These are phyloP conservation scores for Colletes latitarsis DNA, from an alignment of 1,140 invertebrate genomes.

Conservation along the genomic window DNA sequence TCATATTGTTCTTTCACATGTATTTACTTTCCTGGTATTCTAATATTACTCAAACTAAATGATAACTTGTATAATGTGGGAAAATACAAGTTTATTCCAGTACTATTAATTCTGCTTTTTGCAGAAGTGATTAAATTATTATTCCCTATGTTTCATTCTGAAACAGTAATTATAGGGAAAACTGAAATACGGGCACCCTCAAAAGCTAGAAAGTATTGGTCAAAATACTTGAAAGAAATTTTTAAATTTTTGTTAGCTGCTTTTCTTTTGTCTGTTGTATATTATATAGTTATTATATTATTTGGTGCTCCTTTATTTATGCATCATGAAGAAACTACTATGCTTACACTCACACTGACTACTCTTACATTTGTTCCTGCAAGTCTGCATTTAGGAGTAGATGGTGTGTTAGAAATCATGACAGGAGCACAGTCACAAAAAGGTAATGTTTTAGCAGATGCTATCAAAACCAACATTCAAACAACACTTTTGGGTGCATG, in stretches of 20 bases:
- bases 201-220: slow-evolving; percentile 67
- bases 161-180: slow-evolving; percentile 60
- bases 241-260: slow-evolving; percentile 73
- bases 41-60: slow-evolving; percentile 74
- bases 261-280: slow-evolving; percentile 76
- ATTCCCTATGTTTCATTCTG: slow-evolving; percentile 70
- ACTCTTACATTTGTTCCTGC: slow-evolving; percentile 86
- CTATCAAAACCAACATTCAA: slow-evolving; percentile 83
- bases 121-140: slow-evolving; percentile 75
- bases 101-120: slow-evolving; percentile 75
- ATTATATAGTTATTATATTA: slow-evolving; percentile 85
- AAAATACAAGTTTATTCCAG: slow-evolving; percentile 74
- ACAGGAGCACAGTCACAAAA: slow-evolving; percentile 79
- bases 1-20: slow-evolving; percentile 77
- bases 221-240: slow-evolving; percentile 67
- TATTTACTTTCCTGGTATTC: slow-evolving; percentile 76
- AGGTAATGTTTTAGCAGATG: slow-evolving; percentile 81
- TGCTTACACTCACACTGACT: slow-evolving; percentile 86
- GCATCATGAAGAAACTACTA: slow-evolving; percentile 86
- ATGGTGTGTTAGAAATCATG: slow-evolving; percentile 81
- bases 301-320: slow-evolving; percentile 88
- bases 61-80: slow-evolving; percentile 76
- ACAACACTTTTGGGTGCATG: slow-evolving; percentile 90
- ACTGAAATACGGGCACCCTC: slow-evolving; percentile 54
- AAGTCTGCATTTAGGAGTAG: slow-evolving; percentile 83